Conservation (phyloP, 2,113 vertebrate genomes). For the Proterorhinus semilunaris region DNA sequence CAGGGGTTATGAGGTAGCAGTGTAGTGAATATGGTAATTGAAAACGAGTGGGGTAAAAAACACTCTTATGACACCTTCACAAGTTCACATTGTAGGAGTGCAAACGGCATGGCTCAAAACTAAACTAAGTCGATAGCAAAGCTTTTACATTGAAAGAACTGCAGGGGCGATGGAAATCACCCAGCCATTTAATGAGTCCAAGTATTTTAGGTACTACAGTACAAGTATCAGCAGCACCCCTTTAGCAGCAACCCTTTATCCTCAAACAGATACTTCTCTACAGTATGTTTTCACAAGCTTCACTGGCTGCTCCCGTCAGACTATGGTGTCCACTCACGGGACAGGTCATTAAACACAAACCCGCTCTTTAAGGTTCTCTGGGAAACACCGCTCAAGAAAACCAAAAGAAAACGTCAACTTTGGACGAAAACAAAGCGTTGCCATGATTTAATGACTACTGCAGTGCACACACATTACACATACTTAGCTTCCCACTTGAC, state of each 20-base stretch:
- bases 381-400: constrained; percentile 12
- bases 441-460: no score
- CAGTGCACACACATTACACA: no score
- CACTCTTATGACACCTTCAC: no score
- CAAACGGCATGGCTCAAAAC: no score
- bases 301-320: constrained; percentile 7
- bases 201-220: neutral
- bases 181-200: neutral
- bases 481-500: no score
- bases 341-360: constrained; percentile 12
- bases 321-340: neutral
- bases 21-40: no score
- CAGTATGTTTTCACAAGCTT: neutral
- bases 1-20: constrained; percentile 2
- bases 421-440: constrained; percentile 1
- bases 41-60: no score
- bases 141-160: no score
- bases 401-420: neutral
- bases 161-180: no score
- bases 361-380: constrained; percentile 6
- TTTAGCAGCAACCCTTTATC: neutral
- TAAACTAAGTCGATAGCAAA: no score
- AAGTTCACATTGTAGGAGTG: no score
- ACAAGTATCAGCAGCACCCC: neutral
- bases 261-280: neutral